Conservation (phyloP, 2,888 invertebrate genomes). For the Anorthoa munda region DNA sequence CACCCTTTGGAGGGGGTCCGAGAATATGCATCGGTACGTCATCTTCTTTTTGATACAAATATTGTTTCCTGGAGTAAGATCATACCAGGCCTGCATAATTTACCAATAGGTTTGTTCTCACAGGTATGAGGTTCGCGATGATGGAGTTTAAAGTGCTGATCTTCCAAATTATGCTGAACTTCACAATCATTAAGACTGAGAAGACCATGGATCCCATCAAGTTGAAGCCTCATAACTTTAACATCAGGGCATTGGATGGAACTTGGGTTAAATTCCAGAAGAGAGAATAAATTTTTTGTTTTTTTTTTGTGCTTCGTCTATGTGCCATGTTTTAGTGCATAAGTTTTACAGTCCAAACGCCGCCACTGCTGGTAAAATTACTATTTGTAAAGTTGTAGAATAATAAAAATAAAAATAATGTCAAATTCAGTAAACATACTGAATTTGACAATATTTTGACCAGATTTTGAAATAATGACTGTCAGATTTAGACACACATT, state of each 20-base stretch:
- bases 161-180: constrained; percentile 78
- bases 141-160: constrained; percentile 82
- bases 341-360: too few species aligned
- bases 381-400: too few species aligned
- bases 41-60: too few species aligned
- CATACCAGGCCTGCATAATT: constrained; percentile 12
- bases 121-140: constrained; percentile 84
- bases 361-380: too few species aligned
- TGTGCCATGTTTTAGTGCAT: too few species aligned
- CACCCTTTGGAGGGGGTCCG: constrained; percentile 90
- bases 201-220: constrained; percentile 82
- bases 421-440: too few species aligned
- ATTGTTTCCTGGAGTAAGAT: neutral
- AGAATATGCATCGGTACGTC: constrained; percentile 88
- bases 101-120: constrained; percentile 16
- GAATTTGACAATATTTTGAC: too few species aligned
- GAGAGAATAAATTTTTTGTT: constrained; percentile 9
- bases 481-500: too few species aligned
- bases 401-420: too few species aligned
- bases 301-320: neutral
- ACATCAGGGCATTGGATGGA: constrained; percentile 62
- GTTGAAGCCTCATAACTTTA: constrained; percentile 72
- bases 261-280: constrained; percentile 42
- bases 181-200: constrained; percentile 76
- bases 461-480: too few species aligned